phyloP scores from a whole-genome alignment of 2,113 vertebrate species.

The Tetrao urogallus region DNA sequence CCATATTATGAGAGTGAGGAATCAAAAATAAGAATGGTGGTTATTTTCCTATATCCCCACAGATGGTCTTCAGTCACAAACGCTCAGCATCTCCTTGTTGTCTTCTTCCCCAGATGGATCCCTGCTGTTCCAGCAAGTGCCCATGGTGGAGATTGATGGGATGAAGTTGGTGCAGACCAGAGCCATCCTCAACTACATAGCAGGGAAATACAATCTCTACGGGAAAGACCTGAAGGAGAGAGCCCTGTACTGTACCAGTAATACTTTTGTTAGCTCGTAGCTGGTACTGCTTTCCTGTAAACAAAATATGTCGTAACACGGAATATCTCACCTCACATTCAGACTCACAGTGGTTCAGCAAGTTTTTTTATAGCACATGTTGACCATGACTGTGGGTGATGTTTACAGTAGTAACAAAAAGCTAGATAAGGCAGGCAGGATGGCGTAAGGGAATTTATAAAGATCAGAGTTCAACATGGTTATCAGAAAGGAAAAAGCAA shows the following conservation, averaged over 20 bases:
- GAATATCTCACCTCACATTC: not conserved
- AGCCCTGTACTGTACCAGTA: too few relatives aligned
- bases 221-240: too few relatives aligned
- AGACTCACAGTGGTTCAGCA: not conserved
- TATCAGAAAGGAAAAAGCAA: not conserved
- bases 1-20: not conserved
- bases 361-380: not conserved
- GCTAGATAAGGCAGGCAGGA: not conserved
- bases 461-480: not conserved
- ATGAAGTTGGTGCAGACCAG: slow-evolving; percentile 25
- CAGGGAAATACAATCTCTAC: slow-evolving; percentile 69
- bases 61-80: not conserved
- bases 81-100: not conserved
- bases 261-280: not conserved
- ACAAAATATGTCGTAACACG: too few relatives aligned
- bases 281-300: not conserved
- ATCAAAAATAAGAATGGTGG: not conserved
- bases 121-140: slow-evolving; percentile 88
- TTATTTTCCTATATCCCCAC: not conserved
- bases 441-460: not conserved
- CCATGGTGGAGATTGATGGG: slow-evolving; percentile 86
- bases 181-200: slow-evolving; percentile 81
- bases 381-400: not conserved
- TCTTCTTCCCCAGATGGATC: slow-evolving; percentile 62
- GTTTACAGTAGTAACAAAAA: not conserved